Evolutionary conservation across 1,140 invertebrate species (phyloP).

Genomic region (Akabosia matsudoensis): DNA sequence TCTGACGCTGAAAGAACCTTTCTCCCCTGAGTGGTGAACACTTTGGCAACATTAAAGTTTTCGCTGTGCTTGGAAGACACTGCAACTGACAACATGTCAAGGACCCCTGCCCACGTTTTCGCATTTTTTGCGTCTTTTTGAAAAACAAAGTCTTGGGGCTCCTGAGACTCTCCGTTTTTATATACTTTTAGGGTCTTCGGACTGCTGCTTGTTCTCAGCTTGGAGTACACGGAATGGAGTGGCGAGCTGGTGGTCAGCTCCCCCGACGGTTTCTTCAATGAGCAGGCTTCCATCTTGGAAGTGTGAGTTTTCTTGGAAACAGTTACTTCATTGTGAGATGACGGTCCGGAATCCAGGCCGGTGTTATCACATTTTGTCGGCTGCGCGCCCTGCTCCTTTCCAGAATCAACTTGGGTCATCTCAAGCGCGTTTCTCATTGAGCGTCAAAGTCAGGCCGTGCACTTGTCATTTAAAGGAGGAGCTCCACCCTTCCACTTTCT

Average conservation of each 20-base stretch:
- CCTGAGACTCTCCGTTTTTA: conserved; percentile 39
- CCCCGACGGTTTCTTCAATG: background rate
- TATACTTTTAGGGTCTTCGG: conserved; percentile 37
- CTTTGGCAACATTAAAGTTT: conserved; percentile 7
- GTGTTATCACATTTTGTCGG: background rate
- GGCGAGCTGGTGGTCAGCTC: background rate
- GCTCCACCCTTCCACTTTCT: too few species aligned
- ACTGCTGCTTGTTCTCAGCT: background rate
- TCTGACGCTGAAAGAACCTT: conserved; percentile 24
- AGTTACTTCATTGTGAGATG: background rate
- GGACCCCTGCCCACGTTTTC: conserved; percentile 34
- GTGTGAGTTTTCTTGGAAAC: background rate
- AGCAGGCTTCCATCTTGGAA: background rate
- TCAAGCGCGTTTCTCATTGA: background rate
- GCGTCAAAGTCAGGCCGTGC: too few species aligned
- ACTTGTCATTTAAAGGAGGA: too few species aligned
- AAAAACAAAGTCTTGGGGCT: background rate
- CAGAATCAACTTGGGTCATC: conserved; percentile 6
- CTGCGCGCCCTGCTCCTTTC: background rate
- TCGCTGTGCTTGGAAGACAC: background rate
- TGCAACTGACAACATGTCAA: conserved; percentile 9
- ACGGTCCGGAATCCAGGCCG: background rate
- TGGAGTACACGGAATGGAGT: background rate
- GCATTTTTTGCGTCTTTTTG: background rate
- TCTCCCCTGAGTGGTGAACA: conserved; percentile 38